Evolutionary conservation across 2,888 invertebrate genomes (phyloP).

Genomic region (Papilio demoleus): DNA sequence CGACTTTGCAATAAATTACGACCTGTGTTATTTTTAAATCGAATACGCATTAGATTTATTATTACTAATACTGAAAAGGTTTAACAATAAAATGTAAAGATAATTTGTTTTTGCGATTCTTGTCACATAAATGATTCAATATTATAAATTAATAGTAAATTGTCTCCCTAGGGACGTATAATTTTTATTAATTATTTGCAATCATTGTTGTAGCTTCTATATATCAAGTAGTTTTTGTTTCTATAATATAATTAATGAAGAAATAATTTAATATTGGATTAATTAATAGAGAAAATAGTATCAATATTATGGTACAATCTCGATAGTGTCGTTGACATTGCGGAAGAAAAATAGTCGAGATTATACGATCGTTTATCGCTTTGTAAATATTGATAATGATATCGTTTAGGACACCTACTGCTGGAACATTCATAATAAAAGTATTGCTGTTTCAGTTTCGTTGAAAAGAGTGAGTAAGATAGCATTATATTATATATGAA

Average conservation of each 20-base stretch:
- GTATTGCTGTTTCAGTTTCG: neutral
- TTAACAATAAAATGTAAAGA: neutral
- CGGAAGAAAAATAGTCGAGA: constrained; percentile 34
- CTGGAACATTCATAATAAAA: neutral
- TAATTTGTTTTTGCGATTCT: neutral
- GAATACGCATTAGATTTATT: neutral
- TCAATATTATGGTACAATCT: constrained; percentile 26
- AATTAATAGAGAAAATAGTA: too few relatives aligned
- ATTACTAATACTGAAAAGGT: constrained; percentile 11
- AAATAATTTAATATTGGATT: too few relatives aligned
- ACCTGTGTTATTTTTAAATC: constrained; percentile 15
- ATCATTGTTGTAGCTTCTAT: too few relatives aligned
- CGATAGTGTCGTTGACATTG: constrained; percentile 27
- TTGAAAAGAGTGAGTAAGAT: neutral
- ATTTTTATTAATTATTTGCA: too few relatives aligned
- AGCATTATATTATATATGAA: neutral
- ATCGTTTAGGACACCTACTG: neutral
- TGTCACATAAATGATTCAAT: neutral
- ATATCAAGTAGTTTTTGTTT: too few relatives aligned
- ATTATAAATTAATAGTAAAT: neutral
- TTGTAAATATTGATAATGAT: constrained; percentile 21
- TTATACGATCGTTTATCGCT: constrained; percentile 18
- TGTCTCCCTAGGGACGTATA: neutral
- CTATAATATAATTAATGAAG: too few relatives aligned
- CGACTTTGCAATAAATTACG: constrained; percentile 1